A percentile compares a stretch with the other conserved stretches of the same genome.
These are phyloP conservation scores for Theretra japonica DNA, from an alignment of 2,888 invertebrate genomes.

Conservation along the genomic window DNA sequence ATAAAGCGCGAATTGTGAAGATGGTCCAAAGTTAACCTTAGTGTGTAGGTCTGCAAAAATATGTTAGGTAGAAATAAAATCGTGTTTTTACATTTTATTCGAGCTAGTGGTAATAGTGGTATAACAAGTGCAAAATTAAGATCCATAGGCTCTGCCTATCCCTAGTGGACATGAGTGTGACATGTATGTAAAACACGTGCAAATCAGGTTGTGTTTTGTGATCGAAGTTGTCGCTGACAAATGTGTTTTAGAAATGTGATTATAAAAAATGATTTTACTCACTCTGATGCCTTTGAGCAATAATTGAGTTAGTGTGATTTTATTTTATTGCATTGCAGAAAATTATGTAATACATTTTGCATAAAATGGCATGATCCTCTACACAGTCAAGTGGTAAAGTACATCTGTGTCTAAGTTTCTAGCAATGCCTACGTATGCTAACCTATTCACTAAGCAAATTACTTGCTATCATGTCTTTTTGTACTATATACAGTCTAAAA, in stretches of 20 bases:
- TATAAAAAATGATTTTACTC: background rate
- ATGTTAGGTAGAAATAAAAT: too few species aligned
- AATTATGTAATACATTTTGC: background rate
- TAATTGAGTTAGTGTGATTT: background rate
- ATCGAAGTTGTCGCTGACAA: background rate
- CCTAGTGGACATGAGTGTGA: background rate
- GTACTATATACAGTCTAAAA: constrained; percentile 13
- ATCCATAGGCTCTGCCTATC: background rate
- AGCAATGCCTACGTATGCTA: background rate
- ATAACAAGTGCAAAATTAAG: too few species aligned
- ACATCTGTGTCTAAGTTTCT: background rate
- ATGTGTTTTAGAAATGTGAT: background rate
- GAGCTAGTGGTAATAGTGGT: too few species aligned
- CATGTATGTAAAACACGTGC: background rate
- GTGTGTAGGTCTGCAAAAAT: too few species aligned
- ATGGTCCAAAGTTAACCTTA: background rate
- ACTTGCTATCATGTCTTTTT: background rate
- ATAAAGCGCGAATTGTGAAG: background rate
- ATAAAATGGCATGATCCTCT: constrained; percentile 3
- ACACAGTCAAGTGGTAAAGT: background rate
- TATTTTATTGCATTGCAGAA: background rate
- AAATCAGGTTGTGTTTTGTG: background rate
- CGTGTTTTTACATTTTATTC: too few species aligned
- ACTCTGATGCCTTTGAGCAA: background rate
- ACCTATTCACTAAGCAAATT: background rate